Percentiles rank a stretch among this genome's conserved stretches.
phyloP scores from a whole-genome alignment of 2,113 vertebrate genomes.

The Apeltes quadracus region DNA sequence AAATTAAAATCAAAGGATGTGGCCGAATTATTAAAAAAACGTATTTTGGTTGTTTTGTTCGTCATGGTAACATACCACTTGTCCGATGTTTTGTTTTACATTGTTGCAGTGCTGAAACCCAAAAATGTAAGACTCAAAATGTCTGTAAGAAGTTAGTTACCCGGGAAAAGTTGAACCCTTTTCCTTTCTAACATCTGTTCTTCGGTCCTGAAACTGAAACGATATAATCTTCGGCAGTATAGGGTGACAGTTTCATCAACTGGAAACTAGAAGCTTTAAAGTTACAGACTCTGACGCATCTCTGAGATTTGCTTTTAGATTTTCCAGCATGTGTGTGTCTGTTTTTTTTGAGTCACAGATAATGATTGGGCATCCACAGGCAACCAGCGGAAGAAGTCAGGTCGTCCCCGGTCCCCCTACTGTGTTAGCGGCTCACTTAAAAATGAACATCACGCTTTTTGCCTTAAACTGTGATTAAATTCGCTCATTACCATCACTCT shows the following conservation, averaged over 20 bases:
- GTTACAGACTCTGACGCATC: slow-evolving; percentile 6
- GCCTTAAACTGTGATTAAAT: slow-evolving; percentile 70
- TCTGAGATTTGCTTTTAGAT: slow-evolving; percentile 13
- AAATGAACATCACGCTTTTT: slow-evolving; percentile 47
- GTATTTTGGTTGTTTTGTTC: background rate
- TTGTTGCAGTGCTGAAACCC: background rate
- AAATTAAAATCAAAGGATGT: background rate
- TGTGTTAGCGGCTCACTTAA: slow-evolving; percentile 35
- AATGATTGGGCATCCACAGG: slow-evolving; percentile 15
- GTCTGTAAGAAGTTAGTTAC: background rate
- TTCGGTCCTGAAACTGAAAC: background rate
- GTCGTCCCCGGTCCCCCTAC: slow-evolving; percentile 23
- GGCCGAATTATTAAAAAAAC: background rate
- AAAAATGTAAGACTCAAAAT: background rate
- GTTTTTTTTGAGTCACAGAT: slow-evolving; percentile 16
- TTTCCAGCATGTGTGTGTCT: background rate
- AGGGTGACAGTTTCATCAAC: background rate
- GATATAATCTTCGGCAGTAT: background rate
- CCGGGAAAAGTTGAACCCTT: background rate
- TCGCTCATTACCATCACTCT: slow-evolving; percentile 58
- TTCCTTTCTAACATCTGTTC: background rate
- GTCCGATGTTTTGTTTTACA: background rate
- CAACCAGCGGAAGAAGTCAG: slow-evolving; percentile 18
- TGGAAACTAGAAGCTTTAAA: slow-evolving; percentile 1
- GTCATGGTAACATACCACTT: background rate